A percentile compares a stretch with the other conserved stretches of the same genome.
Evolutionary conservation across 2,888 invertebrate genomes (phyloP).

Genomic region (Aleiodes testaceus): DNA sequence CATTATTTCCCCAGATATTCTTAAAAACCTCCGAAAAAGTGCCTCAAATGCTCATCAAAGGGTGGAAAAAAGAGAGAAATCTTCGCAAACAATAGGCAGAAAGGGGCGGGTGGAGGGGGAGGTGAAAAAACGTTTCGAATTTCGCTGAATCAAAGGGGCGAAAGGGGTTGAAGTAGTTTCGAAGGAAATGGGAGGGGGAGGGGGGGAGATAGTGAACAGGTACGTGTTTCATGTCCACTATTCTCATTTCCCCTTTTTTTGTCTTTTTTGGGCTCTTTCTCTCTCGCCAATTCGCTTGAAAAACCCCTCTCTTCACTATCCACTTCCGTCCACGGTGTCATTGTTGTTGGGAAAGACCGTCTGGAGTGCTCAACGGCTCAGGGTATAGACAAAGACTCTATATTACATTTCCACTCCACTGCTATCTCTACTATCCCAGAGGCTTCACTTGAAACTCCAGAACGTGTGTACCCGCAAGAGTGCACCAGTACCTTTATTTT

Average conservation of each 20-base stretch:
- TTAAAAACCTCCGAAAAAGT: too few species aligned
- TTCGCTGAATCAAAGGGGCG: conserved; percentile 71
- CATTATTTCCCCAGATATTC: too few species aligned
- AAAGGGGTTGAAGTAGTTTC: background rate
- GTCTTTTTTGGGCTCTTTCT: conserved; percentile 23
- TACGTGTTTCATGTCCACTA: conserved; percentile 12
- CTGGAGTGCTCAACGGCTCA: conserved; percentile 60
- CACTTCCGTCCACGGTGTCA: conserved; percentile 67
- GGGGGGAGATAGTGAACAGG: conserved; percentile 26
- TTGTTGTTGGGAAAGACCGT: conserved; percentile 62
- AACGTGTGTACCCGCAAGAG: conserved; percentile 28
- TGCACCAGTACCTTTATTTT: conserved; percentile 8
- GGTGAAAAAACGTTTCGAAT: conserved; percentile 71
- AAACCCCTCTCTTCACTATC: conserved; percentile 32
- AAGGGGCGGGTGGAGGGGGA: conserved; percentile 47
- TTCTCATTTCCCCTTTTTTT: conserved; percentile 27
- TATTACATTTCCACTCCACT: conserved; percentile 70
- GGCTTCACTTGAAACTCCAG: conserved; percentile 14
- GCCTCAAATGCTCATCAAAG: too few species aligned
- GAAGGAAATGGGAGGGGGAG: conserved; percentile 33
- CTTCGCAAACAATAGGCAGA: too few species aligned
- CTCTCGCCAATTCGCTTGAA: conserved; percentile 32
- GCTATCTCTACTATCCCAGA: conserved; percentile 46
- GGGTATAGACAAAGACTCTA: conserved; percentile 64
- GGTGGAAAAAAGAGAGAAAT: too few species aligned